Base-by-base conservation (phyloP, 2,113 vertebrate species). In the Halcyon senegalensis region DNA sequence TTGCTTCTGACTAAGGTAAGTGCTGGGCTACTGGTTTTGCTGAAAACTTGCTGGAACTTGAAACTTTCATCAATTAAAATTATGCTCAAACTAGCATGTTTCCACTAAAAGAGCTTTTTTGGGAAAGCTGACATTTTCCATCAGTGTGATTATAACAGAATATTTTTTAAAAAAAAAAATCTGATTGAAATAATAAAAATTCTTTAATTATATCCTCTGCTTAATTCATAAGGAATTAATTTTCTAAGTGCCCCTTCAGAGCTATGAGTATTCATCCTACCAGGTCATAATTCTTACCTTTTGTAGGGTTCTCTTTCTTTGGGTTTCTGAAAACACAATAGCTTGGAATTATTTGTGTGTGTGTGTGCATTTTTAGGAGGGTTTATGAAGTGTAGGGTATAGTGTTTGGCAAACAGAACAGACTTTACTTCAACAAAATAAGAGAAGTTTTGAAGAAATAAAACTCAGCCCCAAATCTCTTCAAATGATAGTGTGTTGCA, bases 331-430 rank as follows among this genome's bases (percentile, higher is more conserved):
- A 79, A 87, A 56, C 11, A n/a, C 2, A 37, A 8, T 35, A 76
- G 0, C 7, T n/a, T 43, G 4, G 10, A 43, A 19, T 64, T 62
- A 53, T 27, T 4, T 3, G 50, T 60, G 82, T 72, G 48, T 6
- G 48, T 6, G 11, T 41, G 25, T 44, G 41, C 28, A 16, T 3
- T 64, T 76, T 80, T 83, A 30, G 23, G 15, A 60, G 17, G 5
- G 0, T 7, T 68, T 80, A 16, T 12, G 12, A 51, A 55, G 2
- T 16, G 5, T 64, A 43, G 1, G 10, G 2, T 30, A 41, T 2
- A 44, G 6, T 10, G 7, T 35, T 66, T 75, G 55, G 24, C 77
- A 90, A 90, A 84, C 2, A 17, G 15, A 87, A 43, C 2, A 39
- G 7, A 31, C 9, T 86, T 86, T 56, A 11, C 1, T 75, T 58